phyloP scores from a whole-genome alignment of 2,888 invertebrate genomes.

The Cantharis rufa region DNA sequence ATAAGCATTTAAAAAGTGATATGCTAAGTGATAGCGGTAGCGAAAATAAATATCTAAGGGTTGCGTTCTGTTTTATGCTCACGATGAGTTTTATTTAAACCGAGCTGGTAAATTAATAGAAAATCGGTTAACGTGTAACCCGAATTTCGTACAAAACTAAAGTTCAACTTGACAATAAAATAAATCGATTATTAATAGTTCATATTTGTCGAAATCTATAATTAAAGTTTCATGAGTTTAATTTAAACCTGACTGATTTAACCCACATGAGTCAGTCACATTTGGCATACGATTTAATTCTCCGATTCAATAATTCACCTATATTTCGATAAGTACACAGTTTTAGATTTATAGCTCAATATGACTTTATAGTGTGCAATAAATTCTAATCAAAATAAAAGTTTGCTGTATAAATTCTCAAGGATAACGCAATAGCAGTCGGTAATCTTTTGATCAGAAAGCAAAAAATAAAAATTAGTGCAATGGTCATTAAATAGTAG shows the following conservation, averaged over 20 bases:
- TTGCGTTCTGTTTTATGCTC: neutral
- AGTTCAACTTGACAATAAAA: neutral
- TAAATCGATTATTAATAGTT: neutral
- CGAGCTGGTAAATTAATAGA: neutral
- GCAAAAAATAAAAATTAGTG: neutral
- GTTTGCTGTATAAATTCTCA: neutral
- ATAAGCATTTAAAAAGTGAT: too few species aligned
- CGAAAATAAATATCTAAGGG: neutral
- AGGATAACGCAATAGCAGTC: neutral
- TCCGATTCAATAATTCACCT: neutral
- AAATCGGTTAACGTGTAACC: neutral
- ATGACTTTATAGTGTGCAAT: neutral
- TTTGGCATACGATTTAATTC: neutral
- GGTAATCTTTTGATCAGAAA: neutral
- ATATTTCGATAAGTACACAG: neutral
- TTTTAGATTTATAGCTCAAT: constrained; percentile 1
- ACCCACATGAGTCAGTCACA: neutral
- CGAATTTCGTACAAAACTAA: neutral
- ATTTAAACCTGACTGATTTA: neutral
- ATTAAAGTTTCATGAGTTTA: neutral
- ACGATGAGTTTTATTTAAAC: neutral
- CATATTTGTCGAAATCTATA: neutral
- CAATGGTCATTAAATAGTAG: neutral
- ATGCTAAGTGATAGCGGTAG: too few species aligned
- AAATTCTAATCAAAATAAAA: constrained; percentile 1